Evolutionary conservation across 2,888 invertebrate species (phyloP).

Genomic region (Phymatocera aterrima): DNA sequence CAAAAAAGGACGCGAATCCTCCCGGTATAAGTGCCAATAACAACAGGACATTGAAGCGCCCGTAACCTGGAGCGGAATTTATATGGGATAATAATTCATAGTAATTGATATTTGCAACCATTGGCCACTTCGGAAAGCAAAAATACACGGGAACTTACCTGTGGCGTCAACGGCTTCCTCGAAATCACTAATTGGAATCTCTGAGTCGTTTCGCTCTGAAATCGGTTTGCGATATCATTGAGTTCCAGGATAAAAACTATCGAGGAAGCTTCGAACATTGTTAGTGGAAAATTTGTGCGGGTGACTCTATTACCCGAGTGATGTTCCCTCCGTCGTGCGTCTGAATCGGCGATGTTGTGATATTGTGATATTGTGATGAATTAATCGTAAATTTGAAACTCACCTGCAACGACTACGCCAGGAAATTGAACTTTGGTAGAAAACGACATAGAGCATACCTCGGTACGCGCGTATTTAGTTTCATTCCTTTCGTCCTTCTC

Average conservation of each 20-base stretch:
- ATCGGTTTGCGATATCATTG: neutral
- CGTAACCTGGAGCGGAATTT: constrained; percentile 75
- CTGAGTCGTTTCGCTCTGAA: neutral
- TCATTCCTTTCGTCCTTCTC: neutral
- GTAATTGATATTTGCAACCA: neutral
- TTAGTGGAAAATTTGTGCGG: no score
- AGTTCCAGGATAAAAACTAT: neutral
- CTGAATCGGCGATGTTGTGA: no score
- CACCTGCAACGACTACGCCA: neutral
- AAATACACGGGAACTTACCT: neutral
- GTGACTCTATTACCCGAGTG: neutral
- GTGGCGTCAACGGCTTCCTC: constrained; percentile 82
- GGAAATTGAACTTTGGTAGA: neutral
- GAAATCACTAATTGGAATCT: constrained; percentile 77
- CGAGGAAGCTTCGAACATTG: no score
- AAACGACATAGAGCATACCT: neutral
- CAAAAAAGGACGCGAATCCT: constrained; percentile 82
- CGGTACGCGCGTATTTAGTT: neutral
- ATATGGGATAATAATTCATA: neutral
- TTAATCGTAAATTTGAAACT: neutral
- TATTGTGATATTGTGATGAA: neutral
- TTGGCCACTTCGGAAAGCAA: neutral
- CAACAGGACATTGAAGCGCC: constrained; percentile 81
- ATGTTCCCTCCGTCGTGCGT: no score
- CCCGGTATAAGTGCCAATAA: constrained; percentile 80